Conservation (phyloP, 2,797 vertebrate species). For the Pangasius sanitwongsei region DNA sequence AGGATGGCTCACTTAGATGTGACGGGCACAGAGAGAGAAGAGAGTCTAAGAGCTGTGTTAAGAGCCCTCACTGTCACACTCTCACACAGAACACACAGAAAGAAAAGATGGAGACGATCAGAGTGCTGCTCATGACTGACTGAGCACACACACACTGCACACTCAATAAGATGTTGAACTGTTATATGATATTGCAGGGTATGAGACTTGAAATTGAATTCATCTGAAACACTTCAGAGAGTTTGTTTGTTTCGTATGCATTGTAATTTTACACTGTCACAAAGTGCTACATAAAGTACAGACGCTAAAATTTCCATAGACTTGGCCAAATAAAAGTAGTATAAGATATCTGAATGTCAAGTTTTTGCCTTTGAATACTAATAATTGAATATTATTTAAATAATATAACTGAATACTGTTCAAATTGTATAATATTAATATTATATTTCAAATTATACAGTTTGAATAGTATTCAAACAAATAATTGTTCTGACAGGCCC, state of each 20-base stretch:
- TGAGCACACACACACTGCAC: background rate
- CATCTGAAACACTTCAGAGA: background rate
- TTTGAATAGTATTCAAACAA: background rate
- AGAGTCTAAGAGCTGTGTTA: constrained; percentile 43
- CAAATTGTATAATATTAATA: too few species aligned
- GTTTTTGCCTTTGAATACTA: background rate
- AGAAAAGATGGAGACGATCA: constrained; percentile 31
- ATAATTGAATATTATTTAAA: background rate
- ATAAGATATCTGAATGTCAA: background rate
- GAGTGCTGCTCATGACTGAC: constrained; percentile 7
- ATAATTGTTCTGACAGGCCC: background rate
- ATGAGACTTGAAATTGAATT: background rate
- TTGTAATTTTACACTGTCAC: background rate
- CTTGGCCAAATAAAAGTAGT: background rate
- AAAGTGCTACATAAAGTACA: background rate
- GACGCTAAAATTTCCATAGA: background rate
- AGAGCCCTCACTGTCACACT: constrained; percentile 37
- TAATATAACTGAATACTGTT: background rate
- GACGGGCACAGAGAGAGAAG: constrained; percentile 41
- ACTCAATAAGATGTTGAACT: background rate
- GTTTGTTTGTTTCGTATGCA: background rate
- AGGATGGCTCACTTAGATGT: constrained; percentile 23
- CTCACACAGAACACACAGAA: constrained; percentile 24
- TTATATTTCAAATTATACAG: background rate
- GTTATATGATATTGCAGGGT: background rate